Conservation (phyloP, 1,140 invertebrate genomes). For the Oryctes rhinoceros region DNA sequence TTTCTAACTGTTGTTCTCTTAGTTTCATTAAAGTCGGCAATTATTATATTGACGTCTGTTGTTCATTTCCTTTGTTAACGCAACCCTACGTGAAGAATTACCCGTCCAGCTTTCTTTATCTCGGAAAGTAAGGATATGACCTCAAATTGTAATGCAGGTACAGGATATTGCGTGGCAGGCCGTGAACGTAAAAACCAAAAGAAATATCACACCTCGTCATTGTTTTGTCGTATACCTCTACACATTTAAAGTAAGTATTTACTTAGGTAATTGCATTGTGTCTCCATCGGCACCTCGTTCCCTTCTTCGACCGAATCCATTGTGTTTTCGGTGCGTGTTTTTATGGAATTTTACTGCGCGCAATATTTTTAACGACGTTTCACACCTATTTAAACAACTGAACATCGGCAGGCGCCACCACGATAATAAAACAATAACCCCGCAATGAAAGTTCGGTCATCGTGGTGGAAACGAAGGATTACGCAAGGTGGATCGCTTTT, state of each 20-base stretch:
- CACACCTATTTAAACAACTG: conserved; percentile 36
- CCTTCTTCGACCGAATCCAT: not conserved
- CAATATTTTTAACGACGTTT: conserved; percentile 36
- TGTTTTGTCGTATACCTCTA: not conserved
- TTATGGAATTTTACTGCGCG: conserved; percentile 21
- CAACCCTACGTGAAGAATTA: not conserved
- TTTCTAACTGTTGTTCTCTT: too few relatives aligned
- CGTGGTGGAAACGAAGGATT: not conserved
- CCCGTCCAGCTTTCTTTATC: not conserved
- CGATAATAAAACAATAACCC: conserved; percentile 26
- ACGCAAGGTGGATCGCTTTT: conserved; percentile 21
- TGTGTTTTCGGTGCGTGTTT: not conserved
- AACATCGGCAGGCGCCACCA: conserved; percentile 26
- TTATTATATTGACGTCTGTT: too few relatives aligned
- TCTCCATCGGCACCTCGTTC: not conserved
- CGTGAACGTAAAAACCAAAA: not conserved
- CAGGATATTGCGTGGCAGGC: conserved; percentile 5
- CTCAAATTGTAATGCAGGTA: not conserved
- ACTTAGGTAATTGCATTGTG: conserved; percentile 16
- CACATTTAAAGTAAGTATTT: not conserved
- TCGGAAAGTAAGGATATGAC: not conserved
- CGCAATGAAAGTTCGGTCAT: not conserved
- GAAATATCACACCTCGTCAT: conserved; percentile 9
- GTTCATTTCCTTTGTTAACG: not conserved
- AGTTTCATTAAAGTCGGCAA: too few relatives aligned